A percentile compares a stretch with the other conserved stretches of the same genome.
These are phyloP conservation scores for Scolanthus callimorphus DNA, from an alignment of 92 coral and sea anemone genomes.

Conservation along the genomic window DNA sequence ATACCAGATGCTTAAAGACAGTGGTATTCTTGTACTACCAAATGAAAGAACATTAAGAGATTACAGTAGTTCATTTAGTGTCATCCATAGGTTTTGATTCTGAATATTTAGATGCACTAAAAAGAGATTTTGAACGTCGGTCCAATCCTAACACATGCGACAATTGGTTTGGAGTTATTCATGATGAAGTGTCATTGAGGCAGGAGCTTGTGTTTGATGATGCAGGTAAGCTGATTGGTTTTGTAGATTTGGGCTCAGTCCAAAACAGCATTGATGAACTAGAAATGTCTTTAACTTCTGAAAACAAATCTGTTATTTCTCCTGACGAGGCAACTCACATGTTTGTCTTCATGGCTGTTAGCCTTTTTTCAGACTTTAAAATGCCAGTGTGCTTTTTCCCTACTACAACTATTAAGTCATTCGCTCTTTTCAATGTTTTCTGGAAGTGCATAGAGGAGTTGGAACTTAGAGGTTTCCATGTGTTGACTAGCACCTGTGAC, in stretches of 20 bases:
- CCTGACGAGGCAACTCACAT: conserved; percentile 36
- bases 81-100: conserved; percentile 29
- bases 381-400: no score
- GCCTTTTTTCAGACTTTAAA: no score
- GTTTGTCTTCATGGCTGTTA: no score
- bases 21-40: conserved; percentile 14
- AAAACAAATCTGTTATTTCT: neutral
- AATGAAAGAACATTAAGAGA: conserved; percentile 22
- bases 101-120: conserved; percentile 22
- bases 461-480: no score
- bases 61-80: conserved; percentile 15
- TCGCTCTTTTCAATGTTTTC: no score
- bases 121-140: conserved; percentile 18
- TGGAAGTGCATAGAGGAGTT: no score
- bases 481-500: no score
- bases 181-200: conserved; percentile 8
- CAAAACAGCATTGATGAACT: conserved; percentile 3
- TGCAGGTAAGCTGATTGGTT: conserved; percentile 5
- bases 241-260: conserved; percentile 7
- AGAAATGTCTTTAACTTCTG: neutral
- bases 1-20: conserved; percentile 24
- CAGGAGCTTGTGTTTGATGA: conserved; percentile 16
- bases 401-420: no score
- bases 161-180: neutral
- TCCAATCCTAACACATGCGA: conserved; percentile 2